Evolutionary conservation across 2,888 invertebrate species (phyloP), one percentile per base, ranked within the genome.

Genomic region (Caenorhabditis panamensis): DNA sequence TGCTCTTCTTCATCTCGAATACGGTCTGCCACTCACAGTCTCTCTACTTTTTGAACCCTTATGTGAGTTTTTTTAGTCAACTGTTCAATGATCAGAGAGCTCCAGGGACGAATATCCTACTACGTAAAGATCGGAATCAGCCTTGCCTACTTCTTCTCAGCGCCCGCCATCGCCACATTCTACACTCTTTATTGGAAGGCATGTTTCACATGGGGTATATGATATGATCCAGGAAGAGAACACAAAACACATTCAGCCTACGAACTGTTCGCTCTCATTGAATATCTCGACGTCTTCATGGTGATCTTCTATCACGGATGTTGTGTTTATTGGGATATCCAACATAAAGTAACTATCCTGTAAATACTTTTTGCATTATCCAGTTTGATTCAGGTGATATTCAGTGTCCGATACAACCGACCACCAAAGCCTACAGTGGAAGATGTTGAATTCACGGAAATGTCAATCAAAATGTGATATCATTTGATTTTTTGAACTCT

Each of bases 281-380:
- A 89, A 72, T 89, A 89, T 71, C 58, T 86, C 16, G 89, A 88
- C 69, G 88, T 88, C 11, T 87, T 89, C 76, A 81, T 89, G 63
- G 86, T 83, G 51, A 89, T 89, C 58, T 81, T 84, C 44, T 89
- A 86, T 68, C 89, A 89, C 56, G 84, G 87, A 68, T 89, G 80
- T 24, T 89, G 80, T 58, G 88, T 88, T 36, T 88, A 88, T 69
- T 86, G 84, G 75, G 89, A 89, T 71, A 89, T 89, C 69, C 86
- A 89, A 22, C 82, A 89, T 61, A 89, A 89, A 72, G 88, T 89
- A 24, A 51, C 36, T 4, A 26, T 20, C 31, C 20, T 11, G 18
- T 36, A 6, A 9, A n/a, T 18, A 9, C 2, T 24, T n/a, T n/a
- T n/a, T n/a, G n/a, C 16, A 0, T 16, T 16, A 64, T n/a, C 1